Evolutionary conservation across 2,888 invertebrate genomes (phyloP), one percentile per base, ranked within the genome.

Genomic region (Peribatodes rhomboidaria): DNA sequence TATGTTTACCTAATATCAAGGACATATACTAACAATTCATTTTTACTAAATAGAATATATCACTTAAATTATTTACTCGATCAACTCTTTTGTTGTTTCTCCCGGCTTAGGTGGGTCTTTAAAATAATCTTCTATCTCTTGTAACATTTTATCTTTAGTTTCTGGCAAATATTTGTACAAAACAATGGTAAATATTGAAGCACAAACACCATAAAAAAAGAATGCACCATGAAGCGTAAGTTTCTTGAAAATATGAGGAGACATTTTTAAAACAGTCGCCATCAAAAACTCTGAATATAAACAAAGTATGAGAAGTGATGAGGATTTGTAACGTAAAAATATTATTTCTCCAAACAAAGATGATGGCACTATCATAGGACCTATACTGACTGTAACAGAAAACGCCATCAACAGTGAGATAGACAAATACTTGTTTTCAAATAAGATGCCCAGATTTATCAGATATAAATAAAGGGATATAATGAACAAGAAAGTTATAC

Each of bases 311-410:
- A 82, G 76, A 7, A 82, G 76, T 9, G 80, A 81, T 0, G 79
- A 73, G 55, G 80, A 84, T 72, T 87, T 85, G 62, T 77, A 83
- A 18, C 79, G 79, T 42, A 81, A 70, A 39, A 87, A 83, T 61
- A 85, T 82, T n/a, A 88, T 68, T 75, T 88, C 88, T 0, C 84
- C 83, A 16, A 81, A 82, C 31, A 88, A 79, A 0, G 83, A 78
- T 1, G 80, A 79, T 0, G 82, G 79, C 76, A 88, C 80, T 35
- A 87, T 87, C 79, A 87, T 78, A 0, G 88, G 88, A 2, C 89
- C 89, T 57, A 84, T 81, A 62, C 87, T 86, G 46, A 88, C 81
- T 7, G 82, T 73, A 13, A 89, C 70, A 16, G 86, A 86, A 72
- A 83, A 88, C 0, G 74, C 69, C 14, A 79, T 79, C 22, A 88